Evolutionary conservation across 2,113 vertebrate species (phyloP).

Genomic region (Perccottus glenii): DNA sequence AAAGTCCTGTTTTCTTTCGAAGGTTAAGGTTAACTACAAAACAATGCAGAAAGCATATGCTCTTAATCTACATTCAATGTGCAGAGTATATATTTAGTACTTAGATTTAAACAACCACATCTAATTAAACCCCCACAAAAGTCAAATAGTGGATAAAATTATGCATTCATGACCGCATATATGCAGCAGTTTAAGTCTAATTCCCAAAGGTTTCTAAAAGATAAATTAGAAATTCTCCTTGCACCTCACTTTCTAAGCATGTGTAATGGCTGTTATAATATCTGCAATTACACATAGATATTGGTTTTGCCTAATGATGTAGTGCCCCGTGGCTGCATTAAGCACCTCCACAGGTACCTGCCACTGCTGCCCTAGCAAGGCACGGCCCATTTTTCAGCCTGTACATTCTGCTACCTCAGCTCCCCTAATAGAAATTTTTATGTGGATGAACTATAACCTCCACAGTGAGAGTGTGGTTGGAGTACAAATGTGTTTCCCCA

Average conservation of each 20-base stretch:
- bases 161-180: constrained; percentile 41
- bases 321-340: constrained; percentile 58
- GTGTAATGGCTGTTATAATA: constrained; percentile 82
- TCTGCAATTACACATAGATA: constrained; percentile 78
- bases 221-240: constrained; percentile 77
- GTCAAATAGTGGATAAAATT: neutral
- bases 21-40: constrained; percentile 2
- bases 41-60: neutral
- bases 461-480: constrained; percentile 69
- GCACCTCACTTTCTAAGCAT: constrained; percentile 74
- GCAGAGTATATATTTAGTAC: constrained; percentile 20
- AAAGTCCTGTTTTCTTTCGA: neutral
- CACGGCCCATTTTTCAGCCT: constrained; percentile 83
- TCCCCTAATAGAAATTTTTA: constrained; percentile 80
- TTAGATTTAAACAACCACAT: constrained; percentile 20
- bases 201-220: constrained; percentile 75
- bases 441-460: constrained; percentile 81
- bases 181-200: constrained; percentile 54
- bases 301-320: constrained; percentile 77
- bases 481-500: constrained; percentile 80
- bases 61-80: neutral
- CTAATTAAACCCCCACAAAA: constrained; percentile 41
- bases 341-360: constrained; percentile 72
- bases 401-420: constrained; percentile 88
- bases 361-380: constrained; percentile 74